Percentiles rank a stretch among this genome's conserved stretches.
Evolutionary conservation across 1,140 invertebrate species (phyloP).

Genomic region (Drosophila lacertosa): DNA sequence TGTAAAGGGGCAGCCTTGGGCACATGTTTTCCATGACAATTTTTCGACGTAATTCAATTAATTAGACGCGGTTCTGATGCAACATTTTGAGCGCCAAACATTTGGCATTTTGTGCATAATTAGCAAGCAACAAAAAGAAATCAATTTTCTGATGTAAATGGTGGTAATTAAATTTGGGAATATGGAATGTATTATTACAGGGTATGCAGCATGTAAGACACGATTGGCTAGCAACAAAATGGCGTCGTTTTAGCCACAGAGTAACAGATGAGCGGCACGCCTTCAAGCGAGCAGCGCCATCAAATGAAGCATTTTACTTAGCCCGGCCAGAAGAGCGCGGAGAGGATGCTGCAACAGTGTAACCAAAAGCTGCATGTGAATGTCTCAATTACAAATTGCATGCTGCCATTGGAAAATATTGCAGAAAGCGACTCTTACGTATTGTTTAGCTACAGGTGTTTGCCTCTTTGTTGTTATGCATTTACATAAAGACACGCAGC

Average conservation of each 20-base stretch:
- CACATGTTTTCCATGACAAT: conserved; percentile 41
- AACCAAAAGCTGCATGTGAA: conserved; percentile 31
- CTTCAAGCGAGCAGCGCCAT: conserved; percentile 44
- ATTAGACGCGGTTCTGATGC: conserved; percentile 53
- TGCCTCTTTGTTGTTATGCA: conserved; percentile 27
- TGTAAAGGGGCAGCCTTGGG: conserved; percentile 25
- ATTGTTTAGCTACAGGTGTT: conserved; percentile 59
- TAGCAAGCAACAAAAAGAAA: not conserved
- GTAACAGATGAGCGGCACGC: conserved; percentile 33
- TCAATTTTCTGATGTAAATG: too few relatives aligned
- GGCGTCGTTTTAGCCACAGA: conserved; percentile 16
- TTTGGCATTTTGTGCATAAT: conserved; percentile 2
- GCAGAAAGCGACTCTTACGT: conserved; percentile 30
- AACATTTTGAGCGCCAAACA: conserved; percentile 18
- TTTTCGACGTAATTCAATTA: conserved; percentile 54
- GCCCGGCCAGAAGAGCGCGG: conserved; percentile 2
- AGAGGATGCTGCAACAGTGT: conserved; percentile 54
- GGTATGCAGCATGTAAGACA: conserved; percentile 6
- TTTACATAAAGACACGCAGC: conserved; percentile 4
- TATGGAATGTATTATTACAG: not conserved
- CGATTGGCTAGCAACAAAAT: conserved; percentile 25
- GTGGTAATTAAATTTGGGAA: too few relatives aligned
- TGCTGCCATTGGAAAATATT: conserved; percentile 32
- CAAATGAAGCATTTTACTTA: conserved; percentile 19
- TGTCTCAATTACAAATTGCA: conserved; percentile 17